Conservation (phyloP, 2,888 invertebrate genomes). For the Stomorhina lunata region DNA sequence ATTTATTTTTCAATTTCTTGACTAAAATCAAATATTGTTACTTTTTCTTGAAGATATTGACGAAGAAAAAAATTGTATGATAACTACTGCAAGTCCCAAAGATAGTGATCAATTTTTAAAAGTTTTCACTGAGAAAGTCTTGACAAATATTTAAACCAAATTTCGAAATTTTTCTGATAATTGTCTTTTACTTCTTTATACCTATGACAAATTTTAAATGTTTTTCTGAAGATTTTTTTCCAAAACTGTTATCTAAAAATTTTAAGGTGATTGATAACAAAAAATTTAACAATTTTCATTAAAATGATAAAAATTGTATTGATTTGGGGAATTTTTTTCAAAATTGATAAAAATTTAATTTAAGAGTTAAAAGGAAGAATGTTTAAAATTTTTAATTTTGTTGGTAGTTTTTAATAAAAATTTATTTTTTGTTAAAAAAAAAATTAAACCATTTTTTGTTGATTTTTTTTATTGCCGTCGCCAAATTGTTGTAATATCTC, state of each 20-base stretch:
- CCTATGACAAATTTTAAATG: too few species aligned
- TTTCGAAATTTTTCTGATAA: too few species aligned
- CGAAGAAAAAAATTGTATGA: too few species aligned
- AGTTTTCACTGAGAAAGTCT: too few species aligned
- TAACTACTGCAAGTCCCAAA: too few species aligned
- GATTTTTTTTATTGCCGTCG: conserved; percentile 31
- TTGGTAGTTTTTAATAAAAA: not conserved
- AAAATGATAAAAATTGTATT: conserved; percentile 37
- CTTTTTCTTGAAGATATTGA: too few species aligned
- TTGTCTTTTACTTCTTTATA: too few species aligned
- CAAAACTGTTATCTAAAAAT: conserved; percentile 19
- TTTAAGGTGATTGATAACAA: conserved; percentile 38
- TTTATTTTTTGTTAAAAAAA: not conserved
- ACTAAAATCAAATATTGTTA: conserved; percentile 23
- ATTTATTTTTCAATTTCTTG: not conserved
- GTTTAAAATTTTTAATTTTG: too few species aligned
- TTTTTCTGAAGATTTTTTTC: conserved; percentile 2
- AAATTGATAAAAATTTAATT: conserved; percentile 8
- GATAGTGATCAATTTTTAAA: too few species aligned
- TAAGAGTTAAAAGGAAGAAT: too few species aligned
- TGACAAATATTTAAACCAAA: too few species aligned
- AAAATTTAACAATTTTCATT: conserved; percentile 59
- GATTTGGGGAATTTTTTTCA: not conserved
- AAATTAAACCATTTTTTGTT: not conserved
- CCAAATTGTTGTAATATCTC: conserved; percentile 1